These are phyloP conservation scores for Pseudocheirus occidentalis DNA, from an alignment of 2,797 vertebrate genomes.

Conservation along the genomic window DNA sequence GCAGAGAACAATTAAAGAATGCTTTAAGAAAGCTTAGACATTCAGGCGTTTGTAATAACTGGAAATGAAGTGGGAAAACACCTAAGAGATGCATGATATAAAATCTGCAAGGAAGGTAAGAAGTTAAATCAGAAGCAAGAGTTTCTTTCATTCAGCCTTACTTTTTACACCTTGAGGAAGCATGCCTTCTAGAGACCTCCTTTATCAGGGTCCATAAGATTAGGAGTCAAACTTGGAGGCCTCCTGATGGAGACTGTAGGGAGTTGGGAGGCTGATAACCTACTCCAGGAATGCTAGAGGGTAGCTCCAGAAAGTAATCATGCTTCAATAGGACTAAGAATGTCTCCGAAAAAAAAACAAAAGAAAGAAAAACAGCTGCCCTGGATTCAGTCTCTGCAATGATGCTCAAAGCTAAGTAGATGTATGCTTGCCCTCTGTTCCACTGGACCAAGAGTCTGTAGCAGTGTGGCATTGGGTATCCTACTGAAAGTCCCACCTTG, in stretches of 20 bases:
- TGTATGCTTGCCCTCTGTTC: not conserved
- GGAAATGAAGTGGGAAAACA: not conserved
- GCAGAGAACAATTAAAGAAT: constrained; percentile 48
- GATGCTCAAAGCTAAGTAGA: not conserved
- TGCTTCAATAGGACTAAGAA: not conserved
- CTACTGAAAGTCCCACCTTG: not conserved
- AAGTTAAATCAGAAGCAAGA: not conserved
- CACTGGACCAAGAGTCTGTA: not conserved
- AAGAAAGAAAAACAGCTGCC: accelerated
- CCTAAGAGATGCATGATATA: not conserved
- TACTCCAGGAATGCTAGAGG: not conserved
- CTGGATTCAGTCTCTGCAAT: not conserved
- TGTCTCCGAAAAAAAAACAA: not conserved
- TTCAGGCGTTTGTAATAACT: constrained; percentile 24
- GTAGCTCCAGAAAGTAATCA: accelerated
- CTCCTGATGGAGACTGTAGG: not conserved
- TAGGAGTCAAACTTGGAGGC: constrained; percentile 20
- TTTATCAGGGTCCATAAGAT: constrained; percentile 29
- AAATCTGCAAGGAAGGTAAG: constrained; percentile 44
- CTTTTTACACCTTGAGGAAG: constrained; percentile 53
- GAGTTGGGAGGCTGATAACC: not conserved
- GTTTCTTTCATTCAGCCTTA: constrained; percentile 31
- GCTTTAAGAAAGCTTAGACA: constrained; percentile 21
- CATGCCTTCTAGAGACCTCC: constrained; percentile 49
- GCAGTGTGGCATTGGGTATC: not conserved